Percentiles rank a stretch among this genome's conserved stretches.
Conservation (phyloP, 2,797 vertebrate species). For the Halcyon leucocephala region DNA sequence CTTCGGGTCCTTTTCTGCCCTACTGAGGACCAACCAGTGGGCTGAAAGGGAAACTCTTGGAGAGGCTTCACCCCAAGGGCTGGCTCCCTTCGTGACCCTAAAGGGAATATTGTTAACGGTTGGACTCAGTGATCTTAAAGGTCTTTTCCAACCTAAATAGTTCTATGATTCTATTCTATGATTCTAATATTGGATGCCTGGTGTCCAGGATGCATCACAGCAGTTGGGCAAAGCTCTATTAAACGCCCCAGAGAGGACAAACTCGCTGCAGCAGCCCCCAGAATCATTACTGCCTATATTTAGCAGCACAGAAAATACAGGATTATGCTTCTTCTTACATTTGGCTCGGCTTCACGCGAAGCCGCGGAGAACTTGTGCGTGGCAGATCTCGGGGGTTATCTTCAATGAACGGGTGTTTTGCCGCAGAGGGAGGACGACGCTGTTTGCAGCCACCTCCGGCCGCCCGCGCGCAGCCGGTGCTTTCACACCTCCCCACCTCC, state of each 20-base stretch:
- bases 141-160: not conserved
- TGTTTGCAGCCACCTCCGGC: not conserved
- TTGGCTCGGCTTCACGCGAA: not conserved
- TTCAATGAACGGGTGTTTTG: not conserved
- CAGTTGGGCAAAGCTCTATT: not conserved
- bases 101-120: not conserved
- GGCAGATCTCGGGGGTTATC: accelerated
- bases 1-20: not conserved
- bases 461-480: not conserved
- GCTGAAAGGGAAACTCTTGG: not conserved
- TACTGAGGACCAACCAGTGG: accelerated
- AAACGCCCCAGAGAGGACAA: not conserved
- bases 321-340: not conserved
- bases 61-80: not conserved
- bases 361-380: not conserved
- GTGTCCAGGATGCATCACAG: not conserved
- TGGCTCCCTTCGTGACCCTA: not conserved
- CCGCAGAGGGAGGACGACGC: not conserved
- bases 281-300: not conserved
- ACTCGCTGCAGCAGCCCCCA: not conserved
- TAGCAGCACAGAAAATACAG: not conserved
- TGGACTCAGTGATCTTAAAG: not conserved
- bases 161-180: not conserved
- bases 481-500: not conserved
- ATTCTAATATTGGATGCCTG: not conserved